phyloP scores from a whole-genome alignment of 2,797 vertebrate genomes.

The Oreochromis grahami region DNA sequence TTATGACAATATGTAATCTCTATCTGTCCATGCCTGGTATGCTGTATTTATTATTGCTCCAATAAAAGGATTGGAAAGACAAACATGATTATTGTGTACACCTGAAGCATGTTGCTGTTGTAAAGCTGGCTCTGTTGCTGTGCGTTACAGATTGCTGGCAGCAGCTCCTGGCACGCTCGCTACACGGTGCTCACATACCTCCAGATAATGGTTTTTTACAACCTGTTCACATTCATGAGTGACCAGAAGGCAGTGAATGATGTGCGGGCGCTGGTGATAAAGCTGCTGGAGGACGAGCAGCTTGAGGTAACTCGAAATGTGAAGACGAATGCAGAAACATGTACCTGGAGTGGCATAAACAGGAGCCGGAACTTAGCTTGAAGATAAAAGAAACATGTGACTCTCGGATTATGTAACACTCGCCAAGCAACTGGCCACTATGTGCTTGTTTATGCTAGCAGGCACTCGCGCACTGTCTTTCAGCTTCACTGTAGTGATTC shows the following conservation, averaged over 20 bases:
- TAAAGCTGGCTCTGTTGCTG: background rate
- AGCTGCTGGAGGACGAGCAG: slow-evolving; percentile 92
- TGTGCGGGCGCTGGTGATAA: slow-evolving; percentile 85
- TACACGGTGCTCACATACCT: slow-evolving; percentile 96
- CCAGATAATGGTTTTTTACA: slow-evolving; percentile 98
- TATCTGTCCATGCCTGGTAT: background rate
- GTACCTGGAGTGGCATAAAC: background rate
- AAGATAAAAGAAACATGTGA: background rate
- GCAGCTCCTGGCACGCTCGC: slow-evolving; percentile 95
- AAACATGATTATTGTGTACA: background rate
- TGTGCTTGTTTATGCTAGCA: slow-evolving; percentile 50
- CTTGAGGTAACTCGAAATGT: slow-evolving; percentile 81
- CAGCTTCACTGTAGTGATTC: slow-evolving; percentile 72
- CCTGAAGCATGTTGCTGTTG: background rate
- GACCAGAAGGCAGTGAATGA: slow-evolving; percentile 82
- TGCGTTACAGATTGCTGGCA: slow-evolving; percentile 86
- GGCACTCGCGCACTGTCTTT: slow-evolving; percentile 39
- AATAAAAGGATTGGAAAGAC: background rate
- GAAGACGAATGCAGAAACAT: background rate
- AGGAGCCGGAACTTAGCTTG: background rate
- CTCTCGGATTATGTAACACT: slow-evolving; percentile 18
- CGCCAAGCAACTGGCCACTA: background rate
- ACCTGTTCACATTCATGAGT: slow-evolving; percentile 95
- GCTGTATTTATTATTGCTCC: background rate
- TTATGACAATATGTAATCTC: background rate